Conservation (phyloP, 2,113 vertebrate species). For the Oncorhynchus nerka region DNA sequence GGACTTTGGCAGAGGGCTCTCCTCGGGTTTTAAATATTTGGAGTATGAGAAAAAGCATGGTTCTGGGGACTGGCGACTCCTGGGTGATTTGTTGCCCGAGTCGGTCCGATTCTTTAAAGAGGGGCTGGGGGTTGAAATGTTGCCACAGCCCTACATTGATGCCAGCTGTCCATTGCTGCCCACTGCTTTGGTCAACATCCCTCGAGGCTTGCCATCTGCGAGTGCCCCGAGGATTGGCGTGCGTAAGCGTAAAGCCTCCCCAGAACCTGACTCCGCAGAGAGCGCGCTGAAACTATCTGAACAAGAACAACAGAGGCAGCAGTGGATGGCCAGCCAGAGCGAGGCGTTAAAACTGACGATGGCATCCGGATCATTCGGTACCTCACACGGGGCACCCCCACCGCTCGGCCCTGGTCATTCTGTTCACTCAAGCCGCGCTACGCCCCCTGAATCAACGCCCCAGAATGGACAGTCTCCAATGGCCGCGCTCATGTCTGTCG, state of each 20-base stretch:
- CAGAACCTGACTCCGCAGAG: conserved; percentile 83
- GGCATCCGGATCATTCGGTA: conserved; percentile 78
- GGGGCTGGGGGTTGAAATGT: conserved; percentile 83
- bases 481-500: conserved; percentile 90
- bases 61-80: conserved; percentile 91
- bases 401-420: conserved; percentile 79
- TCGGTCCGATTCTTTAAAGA: conserved; percentile 90
- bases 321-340: conserved; percentile 87
- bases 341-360: conserved; percentile 86
- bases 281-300: conserved; percentile 77
- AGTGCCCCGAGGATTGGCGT: conserved; percentile 72
- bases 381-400: conserved; percentile 77
- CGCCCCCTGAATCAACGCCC: conserved; percentile 83
- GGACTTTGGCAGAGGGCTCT: conserved; percentile 89
- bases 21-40: conserved; percentile 96
- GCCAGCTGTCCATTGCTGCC: conserved; percentile 86
- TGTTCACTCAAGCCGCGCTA: conserved; percentile 84
- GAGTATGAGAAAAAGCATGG: conserved; percentile 92
- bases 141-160: conserved; percentile 89
- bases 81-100: conserved; percentile 91
- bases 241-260: conserved; percentile 86
- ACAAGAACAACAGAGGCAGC: conserved; percentile 81
- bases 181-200: conserved; percentile 81
- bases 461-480: conserved; percentile 90
- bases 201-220: conserved; percentile 74